phyloP scores from a whole-genome alignment of 2,113 vertebrate genomes.

The Dicaeum eximium region DNA sequence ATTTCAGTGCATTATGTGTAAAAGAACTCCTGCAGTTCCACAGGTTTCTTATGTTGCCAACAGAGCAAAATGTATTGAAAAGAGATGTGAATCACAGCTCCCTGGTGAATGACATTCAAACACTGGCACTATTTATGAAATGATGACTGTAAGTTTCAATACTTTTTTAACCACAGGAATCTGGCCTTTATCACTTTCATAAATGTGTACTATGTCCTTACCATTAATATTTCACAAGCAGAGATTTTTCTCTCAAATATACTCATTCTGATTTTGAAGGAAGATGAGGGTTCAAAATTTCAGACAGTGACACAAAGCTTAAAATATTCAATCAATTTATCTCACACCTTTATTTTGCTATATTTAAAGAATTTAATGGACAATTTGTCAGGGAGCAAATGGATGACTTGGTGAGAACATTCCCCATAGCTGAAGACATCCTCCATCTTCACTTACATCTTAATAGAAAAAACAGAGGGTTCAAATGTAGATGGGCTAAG shows the following conservation, averaged over 20 bases:
- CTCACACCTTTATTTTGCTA: not conserved
- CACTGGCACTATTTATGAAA: constrained; percentile 7
- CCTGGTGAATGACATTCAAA: constrained; percentile 1
- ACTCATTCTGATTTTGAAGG: constrained; percentile 43
- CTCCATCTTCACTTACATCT: not conserved
- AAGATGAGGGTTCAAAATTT: not conserved
- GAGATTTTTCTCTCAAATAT: constrained; percentile 32
- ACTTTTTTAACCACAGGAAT: not conserved
- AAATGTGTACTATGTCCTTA: not conserved
- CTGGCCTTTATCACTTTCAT: not conserved
- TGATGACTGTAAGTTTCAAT: constrained; percentile 3
- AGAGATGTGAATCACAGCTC: not conserved
- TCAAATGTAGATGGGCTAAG: not conserved
- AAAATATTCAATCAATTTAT: constrained; percentile 36
- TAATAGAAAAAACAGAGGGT: constrained; percentile 14
- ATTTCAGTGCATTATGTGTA: not conserved
- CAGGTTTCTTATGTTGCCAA: not conserved
- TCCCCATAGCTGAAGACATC: constrained; percentile 16
- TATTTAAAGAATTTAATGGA: constrained; percentile 3
- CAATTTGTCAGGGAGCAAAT: not conserved
- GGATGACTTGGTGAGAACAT: not conserved
- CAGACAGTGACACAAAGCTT: constrained; percentile 22
- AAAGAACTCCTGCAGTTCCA: not conserved
- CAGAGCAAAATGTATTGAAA: not conserved
- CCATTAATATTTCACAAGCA: constrained; percentile 18